Percentiles rank a stretch among this genome's conserved stretches.
These are phyloP conservation scores for Stegostoma tigrinum DNA, from an alignment of 2,113 vertebrate species.

Conservation along the genomic window DNA sequence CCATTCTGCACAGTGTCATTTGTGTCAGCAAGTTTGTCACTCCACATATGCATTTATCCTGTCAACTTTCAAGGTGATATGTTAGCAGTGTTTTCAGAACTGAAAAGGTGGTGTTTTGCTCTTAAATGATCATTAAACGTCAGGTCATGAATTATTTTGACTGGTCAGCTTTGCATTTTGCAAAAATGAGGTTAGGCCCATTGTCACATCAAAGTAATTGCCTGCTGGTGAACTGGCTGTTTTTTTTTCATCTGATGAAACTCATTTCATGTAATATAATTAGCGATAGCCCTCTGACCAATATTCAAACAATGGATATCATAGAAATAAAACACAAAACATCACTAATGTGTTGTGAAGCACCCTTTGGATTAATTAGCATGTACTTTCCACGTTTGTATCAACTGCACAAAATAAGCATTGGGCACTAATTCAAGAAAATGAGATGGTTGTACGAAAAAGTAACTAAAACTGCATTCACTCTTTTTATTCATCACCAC, in stretches of 20 bases:
- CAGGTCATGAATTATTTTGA: background rate
- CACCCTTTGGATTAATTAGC: background rate
- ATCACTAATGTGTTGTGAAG: slow-evolving; percentile 27
- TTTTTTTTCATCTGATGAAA: background rate
- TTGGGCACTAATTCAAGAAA: background rate
- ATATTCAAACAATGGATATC: background rate
- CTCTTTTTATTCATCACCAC: background rate
- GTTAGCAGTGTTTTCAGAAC: background rate
- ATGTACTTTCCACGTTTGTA: background rate
- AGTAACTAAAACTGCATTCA: background rate
- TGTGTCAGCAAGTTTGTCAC: background rate
- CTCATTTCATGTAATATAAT: background rate
- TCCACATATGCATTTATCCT: background rate
- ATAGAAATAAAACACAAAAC: background rate
- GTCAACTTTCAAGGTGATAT: background rate
- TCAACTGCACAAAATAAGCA: background rate
- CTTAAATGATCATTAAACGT: background rate
- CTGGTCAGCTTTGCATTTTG: background rate
- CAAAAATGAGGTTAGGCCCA: background rate
- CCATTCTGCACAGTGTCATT: background rate
- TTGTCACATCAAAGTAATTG: background rate
- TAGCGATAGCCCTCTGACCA: background rate
- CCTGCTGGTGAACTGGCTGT: background rate
- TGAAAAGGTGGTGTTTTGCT: background rate
- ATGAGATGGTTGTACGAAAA: background rate